Evolutionary conservation across 2,888 invertebrate species (phyloP).

Genomic region (Romanomermis culicivorax): DNA sequence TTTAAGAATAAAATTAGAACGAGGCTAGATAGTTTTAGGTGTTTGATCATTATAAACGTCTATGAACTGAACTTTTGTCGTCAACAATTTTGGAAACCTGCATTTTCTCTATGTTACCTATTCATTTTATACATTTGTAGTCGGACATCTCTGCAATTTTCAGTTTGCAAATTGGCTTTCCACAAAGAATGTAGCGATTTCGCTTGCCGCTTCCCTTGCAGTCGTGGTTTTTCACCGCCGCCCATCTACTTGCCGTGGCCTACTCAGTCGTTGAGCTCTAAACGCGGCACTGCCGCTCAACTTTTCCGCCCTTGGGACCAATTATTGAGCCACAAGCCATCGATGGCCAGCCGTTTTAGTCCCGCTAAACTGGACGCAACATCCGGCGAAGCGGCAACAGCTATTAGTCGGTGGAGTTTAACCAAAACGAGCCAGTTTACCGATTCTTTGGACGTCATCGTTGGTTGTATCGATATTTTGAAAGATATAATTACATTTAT

Average conservation of each 20-base stretch:
- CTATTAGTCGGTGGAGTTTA: constrained; percentile 42
- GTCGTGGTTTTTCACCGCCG: constrained; percentile 12
- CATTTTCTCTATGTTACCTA: too few relatives aligned
- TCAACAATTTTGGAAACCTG: too few relatives aligned
- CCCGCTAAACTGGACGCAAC: background rate
- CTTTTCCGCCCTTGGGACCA: background rate
- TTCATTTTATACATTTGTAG: too few relatives aligned
- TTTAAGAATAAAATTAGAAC: background rate
- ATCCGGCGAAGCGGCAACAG: background rate
- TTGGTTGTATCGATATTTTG: constrained; percentile 63
- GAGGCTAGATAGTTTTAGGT: too few relatives aligned
- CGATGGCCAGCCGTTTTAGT: background rate
- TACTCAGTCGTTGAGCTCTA: background rate
- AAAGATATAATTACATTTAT: constrained; percentile 80
- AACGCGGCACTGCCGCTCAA: constrained; percentile 12
- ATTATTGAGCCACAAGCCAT: background rate
- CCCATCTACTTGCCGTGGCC: constrained; percentile 1
- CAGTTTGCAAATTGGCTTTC: constrained; percentile 57
- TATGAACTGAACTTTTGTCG: too few relatives aligned
- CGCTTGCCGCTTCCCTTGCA: constrained; percentile 38
- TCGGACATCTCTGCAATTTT: constrained; percentile 15
- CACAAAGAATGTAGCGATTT: constrained; percentile 73
- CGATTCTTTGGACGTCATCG: constrained; percentile 69
- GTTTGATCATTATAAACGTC: too few relatives aligned
- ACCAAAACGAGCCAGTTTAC: constrained; percentile 72